Evolutionary conservation across 2,113 vertebrate genomes (phyloP).

Genomic region (Marmota monax): DNA sequence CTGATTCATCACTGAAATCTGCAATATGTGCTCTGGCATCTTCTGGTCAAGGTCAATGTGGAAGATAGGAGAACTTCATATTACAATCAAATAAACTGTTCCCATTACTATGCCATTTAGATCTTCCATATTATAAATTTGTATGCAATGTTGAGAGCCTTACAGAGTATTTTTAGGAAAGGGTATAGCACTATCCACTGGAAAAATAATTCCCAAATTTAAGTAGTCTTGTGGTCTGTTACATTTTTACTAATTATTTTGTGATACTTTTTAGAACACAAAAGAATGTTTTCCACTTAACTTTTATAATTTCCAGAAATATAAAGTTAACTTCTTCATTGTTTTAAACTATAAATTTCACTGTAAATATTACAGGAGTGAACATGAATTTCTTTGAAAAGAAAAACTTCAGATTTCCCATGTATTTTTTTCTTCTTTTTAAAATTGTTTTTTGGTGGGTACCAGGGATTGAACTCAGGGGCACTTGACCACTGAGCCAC

Average conservation of each 20-base stretch:
- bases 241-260: not conserved
- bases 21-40: not conserved
- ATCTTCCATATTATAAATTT: not conserved
- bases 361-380: not conserved
- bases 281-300: not conserved
- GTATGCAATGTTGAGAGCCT: not conserved
- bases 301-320: not conserved
- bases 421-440: not conserved
- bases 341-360: not conserved
- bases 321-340: not conserved
- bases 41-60: not conserved
- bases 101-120: not conserved
- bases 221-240: not conserved
- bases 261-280: constrained; percentile 1
- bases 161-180: not conserved
- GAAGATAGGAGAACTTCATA: not conserved
- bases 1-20: not conserved
- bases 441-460: too few relatives aligned
- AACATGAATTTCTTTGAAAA: not conserved
- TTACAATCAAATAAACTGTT: not conserved
- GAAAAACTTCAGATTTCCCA: not conserved
- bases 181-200: not conserved
- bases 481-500: too few relatives aligned
- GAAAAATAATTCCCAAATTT: not conserved
- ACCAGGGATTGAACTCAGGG: too few relatives aligned